Conservation (phyloP, 2,113 vertebrate genomes). For the Tor tambroides region DNA sequence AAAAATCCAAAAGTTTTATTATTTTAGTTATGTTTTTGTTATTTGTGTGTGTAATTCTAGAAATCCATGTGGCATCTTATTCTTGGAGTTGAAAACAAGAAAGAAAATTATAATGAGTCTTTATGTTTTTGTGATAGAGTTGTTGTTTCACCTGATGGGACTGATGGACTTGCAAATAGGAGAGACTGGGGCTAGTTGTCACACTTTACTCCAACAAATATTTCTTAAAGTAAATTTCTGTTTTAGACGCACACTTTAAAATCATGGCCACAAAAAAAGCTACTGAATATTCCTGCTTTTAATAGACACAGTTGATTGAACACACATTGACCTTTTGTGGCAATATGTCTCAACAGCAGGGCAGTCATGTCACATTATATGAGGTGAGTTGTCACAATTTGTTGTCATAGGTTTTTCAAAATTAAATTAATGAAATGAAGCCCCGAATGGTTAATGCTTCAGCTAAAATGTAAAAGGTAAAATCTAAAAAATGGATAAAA, state of each 20-base stretch:
- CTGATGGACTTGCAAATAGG: background rate
- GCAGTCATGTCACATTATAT: background rate
- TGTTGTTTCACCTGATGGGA: background rate
- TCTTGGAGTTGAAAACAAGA: background rate
- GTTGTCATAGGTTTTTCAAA: background rate
- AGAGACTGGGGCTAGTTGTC: background rate
- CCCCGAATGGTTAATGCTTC: too few relatives aligned
- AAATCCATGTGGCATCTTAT: background rate
- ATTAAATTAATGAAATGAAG: background rate
- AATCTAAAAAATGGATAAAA: too few relatives aligned
- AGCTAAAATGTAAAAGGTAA: too few relatives aligned
- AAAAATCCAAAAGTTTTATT: background rate
- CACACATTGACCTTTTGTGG: background rate
- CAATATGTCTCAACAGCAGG: background rate
- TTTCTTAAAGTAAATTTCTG: background rate
- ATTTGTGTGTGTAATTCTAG: background rate
- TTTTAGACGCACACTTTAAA: background rate
- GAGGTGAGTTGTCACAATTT: background rate
- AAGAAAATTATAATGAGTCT: background rate
- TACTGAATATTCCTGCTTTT: background rate
- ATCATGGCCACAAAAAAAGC: background rate
- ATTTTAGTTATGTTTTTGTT: background rate
- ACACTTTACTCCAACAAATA: background rate
- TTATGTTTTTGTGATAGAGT: background rate
- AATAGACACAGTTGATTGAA: background rate